Conservation (phyloP, 2,888 invertebrate genomes). For the Timema cristinae region DNA sequence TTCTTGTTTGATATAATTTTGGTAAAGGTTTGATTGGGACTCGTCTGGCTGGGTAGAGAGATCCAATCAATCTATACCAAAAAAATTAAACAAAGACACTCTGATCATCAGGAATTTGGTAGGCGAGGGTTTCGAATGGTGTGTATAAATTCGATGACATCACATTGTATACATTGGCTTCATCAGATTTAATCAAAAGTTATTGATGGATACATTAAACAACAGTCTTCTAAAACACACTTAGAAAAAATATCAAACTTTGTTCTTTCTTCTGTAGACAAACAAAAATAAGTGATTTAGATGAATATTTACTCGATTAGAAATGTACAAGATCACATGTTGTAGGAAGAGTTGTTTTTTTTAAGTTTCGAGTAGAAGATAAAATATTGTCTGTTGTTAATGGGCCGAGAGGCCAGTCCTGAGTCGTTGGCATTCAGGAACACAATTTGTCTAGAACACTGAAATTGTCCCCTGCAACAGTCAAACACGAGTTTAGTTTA, state of each 20-base stretch:
- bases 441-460: neutral
- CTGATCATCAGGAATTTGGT: too few species aligned
- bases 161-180: conserved; percentile 14
- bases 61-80: too few species aligned
- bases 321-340: too few species aligned
- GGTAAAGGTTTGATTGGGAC: too few species aligned
- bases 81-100: too few species aligned
- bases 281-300: neutral
- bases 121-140: neutral
- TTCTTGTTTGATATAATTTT: too few species aligned
- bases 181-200: conserved; percentile 13
- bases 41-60: too few species aligned
- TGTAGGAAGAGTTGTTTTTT: too few species aligned
- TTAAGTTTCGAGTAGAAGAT: neutral
- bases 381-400: conserved; percentile 12
- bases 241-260: neutral
- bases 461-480: conserved; percentile 5
- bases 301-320: too few species aligned
- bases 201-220: conserved; percentile 10
- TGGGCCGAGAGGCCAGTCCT: conserved; percentile 14
- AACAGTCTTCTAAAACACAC: conserved; percentile 13
- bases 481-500: too few species aligned
- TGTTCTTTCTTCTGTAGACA: conserved; percentile 1
- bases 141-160: neutral
- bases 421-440: conserved; percentile 11